Evolutionary conservation across 2,888 invertebrate species (phyloP).

Genomic region (Falcaria lacertinaria): DNA sequence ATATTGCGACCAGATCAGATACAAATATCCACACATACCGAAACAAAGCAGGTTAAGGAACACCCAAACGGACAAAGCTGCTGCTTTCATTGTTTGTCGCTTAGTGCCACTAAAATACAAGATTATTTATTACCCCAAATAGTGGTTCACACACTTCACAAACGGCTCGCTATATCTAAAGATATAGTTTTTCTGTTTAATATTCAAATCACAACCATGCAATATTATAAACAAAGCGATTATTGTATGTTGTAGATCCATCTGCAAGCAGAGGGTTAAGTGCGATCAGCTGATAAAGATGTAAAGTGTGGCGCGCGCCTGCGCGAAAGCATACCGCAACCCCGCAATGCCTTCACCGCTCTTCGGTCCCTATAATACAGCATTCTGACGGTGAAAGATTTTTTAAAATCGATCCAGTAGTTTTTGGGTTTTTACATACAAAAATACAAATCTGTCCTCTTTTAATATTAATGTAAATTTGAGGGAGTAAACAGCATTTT

Average conservation of each 20-base stretch:
- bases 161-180: conserved; percentile 11
- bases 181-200: no score
- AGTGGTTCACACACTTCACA: not conserved
- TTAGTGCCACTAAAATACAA: no score
- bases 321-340: conserved; percentile 33
- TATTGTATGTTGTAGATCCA: conserved; percentile 15
- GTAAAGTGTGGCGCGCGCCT: conserved; percentile 34
- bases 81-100: conserved; percentile 76
- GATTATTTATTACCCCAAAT: no score
- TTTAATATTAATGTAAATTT: no score
- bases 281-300: conserved; percentile 46
- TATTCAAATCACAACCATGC: conserved; percentile 38
- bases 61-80: conserved; percentile 85
- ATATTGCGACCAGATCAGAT: conserved; percentile 85
- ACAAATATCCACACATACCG: conserved; percentile 86
- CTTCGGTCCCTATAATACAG: no score
- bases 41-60: conserved; percentile 85
- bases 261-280: conserved; percentile 37
- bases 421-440: no score
- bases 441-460: no score
- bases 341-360: conserved; percentile 15
- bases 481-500: no score
- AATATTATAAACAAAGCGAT: conserved; percentile 1
- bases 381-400: no score
- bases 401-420: no score